Base-by-base conservation (phyloP, 2,113 vertebrate genomes). In the Chamaea fasciata region DNA sequence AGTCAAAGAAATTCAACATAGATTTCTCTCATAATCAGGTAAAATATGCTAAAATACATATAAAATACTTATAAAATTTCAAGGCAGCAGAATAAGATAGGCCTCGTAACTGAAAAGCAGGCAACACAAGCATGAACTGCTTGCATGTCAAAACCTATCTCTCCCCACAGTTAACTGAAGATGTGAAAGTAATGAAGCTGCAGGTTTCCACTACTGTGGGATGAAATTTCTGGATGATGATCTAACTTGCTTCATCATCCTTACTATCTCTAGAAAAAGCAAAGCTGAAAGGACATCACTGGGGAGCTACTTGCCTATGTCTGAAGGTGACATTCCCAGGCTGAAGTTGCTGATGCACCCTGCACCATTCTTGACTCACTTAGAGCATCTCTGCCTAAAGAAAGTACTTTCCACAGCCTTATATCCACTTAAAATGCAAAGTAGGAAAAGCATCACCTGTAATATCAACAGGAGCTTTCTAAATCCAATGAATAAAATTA, bases 341-440 rank as follows among this genome's bases (percentile, higher is more conserved):
- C n/a, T 31, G 15, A 90, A 92, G 39, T 0, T 84, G 69, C 41
- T 64, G 73, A 59, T 3, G 11, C 52, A 86, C 35, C 9, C 44
- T 78, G 53, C 49, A 68, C 46, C 65, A 46, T 50, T 79, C 74
- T 73, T 75, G 62, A 44, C 42, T 69, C 64, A 59, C 41, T 81
- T 63, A n/a, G 10, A 88, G 12, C 30, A 49, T 15, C 28, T 89
- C 65, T 92, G 81, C 94, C 92, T 82, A 49, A 93, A 94, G 91
- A 42, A 83, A 94, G 52, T 22, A 68, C 20, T 90, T 90, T 69
- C n/a, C 17, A 71, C 23, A 92, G 62, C 41, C 68, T 89, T 64
- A 84, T 67, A 44, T 67, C 89, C 18, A 24, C 47, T 89, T 81
- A 87, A 89, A 94, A 95, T 84, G 86, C 77, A 92, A 94, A 89